Evolutionary conservation across 2,797 vertebrate genomes (phyloP).

Genomic region (Dallia pectoralis): DNA sequence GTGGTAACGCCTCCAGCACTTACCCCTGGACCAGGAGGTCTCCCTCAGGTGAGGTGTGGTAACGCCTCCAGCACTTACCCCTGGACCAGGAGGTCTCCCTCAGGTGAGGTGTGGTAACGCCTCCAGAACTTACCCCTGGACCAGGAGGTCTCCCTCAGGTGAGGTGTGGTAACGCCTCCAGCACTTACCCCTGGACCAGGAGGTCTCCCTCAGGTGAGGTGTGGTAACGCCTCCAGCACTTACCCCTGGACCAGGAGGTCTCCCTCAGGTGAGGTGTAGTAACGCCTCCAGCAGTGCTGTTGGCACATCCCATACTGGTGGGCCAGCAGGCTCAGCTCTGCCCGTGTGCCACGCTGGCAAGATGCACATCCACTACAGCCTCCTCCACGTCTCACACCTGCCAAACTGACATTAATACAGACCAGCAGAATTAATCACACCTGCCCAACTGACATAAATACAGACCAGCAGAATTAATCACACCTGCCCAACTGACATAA

Average conservation of each 20-base stretch:
- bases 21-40: slow-evolving; percentile 28
- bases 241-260: slow-evolving; percentile 28
- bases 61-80: slow-evolving; percentile 68
- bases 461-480: too few relatives aligned
- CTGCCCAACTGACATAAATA: slow-evolving; percentile 14
- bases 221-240: slow-evolving; percentile 68
- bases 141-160: slow-evolving; percentile 33
- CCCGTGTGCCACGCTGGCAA: slow-evolving; percentile 47
- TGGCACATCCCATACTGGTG: slow-evolving; percentile 74
- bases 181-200: slow-evolving; percentile 53
- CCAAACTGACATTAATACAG: slow-evolving; percentile 18
- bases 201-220: slow-evolving; percentile 38
- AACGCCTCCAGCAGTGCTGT: slow-evolving; percentile 72
- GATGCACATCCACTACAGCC: slow-evolving; percentile 35
- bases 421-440: too few relatives aligned
- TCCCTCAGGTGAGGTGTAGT: slow-evolving; percentile 44
- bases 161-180: slow-evolving; percentile 60
- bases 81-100: slow-evolving; percentile 27
- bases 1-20: too few relatives aligned
- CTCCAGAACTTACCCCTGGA: slow-evolving; percentile 51
- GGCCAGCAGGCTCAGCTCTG: slow-evolving; percentile 75
- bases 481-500: slow-evolving; percentile 8
- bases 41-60: slow-evolving; percentile 44
- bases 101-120: slow-evolving; percentile 52
- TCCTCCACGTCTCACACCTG: background rate